Evolutionary conservation across 1,140 invertebrate species (phyloP), one percentile per base, ranked within the genome.

Genomic region (Sogatella furcifera): DNA sequence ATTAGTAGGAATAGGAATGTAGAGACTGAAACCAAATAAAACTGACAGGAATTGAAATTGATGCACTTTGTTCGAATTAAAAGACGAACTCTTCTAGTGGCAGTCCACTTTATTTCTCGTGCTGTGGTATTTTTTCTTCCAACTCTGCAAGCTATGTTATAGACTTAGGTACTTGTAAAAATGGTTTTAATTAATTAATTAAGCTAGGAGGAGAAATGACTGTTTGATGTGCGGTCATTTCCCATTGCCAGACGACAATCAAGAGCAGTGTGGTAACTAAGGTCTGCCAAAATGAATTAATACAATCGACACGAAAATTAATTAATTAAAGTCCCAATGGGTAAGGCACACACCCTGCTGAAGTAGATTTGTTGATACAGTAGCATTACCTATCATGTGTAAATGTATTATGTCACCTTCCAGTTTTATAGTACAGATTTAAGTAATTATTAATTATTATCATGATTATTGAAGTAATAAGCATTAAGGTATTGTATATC

Each of bases 121-220:
- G 21, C 21, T 49, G 21, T 17, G 15, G 15, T 49, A 17, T 49
- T 49, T 49, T 49, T 49, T 49, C 46, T 49, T 49, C 14, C 21
- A 19, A 8, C 21, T 19, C 21, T 19, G 15, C 6, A 19, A 49
- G 46, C 15, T 13, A 19, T 49, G 21, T 17, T 22, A 49, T 22
- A 49, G 21, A 49, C 15, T 19, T 19, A 19, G 15, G 15, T 19
- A 19, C 21, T 49, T 49, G 21, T 17, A 49, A 19, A 4, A 28
- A 49, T 19, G 15, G 15, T 49, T 49, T 49, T 19, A 19, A 22
- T 49, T 19, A 49, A 49, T 49, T 17, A 22, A 19, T 22, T 49
- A 49, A 49, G 46, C 46, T 49, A 49, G 46, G 46, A 49, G 21
- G 46, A 49, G 46, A 49, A 49, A 49, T 19, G 46, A 38, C 46